Evolutionary conservation across 2,113 vertebrate species (phyloP).

Genomic region (Stegostoma tigrinum): DNA sequence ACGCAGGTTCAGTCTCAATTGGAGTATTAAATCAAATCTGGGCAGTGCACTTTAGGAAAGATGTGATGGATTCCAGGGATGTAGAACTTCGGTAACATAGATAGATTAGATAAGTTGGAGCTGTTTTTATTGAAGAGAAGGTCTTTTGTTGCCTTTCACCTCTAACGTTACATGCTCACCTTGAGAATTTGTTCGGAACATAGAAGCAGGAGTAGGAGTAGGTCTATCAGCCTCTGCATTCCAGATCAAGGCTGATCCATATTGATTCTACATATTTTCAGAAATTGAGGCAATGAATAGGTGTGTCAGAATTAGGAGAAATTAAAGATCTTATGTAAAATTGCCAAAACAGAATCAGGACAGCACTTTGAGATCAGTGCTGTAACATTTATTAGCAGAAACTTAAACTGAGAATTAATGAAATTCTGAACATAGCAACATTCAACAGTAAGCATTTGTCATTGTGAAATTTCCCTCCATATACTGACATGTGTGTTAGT

Average conservation of each 20-base stretch:
- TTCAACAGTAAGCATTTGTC: not conserved
- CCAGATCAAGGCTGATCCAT: too few species aligned
- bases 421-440: not conserved
- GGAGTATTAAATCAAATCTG: not conserved
- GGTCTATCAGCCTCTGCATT: too few species aligned
- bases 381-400: not conserved
- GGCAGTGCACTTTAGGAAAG: too few species aligned
- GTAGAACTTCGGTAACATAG: not conserved
- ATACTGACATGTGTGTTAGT: not conserved
- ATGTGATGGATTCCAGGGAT: not conserved
- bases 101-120: not conserved
- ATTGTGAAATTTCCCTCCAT: not conserved
- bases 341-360: not conserved
- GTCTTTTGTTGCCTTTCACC: not conserved
- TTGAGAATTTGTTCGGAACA: too few species aligned
- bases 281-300: not conserved
- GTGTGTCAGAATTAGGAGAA: not conserved
- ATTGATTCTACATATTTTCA: not conserved
- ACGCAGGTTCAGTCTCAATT: too few species aligned
- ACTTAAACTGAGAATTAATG: not conserved
- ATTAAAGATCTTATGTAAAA: not conserved
- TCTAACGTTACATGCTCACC: not conserved
- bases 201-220: too few species aligned
- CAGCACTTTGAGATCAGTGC: not conserved
- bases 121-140: not conserved